A percentile compares a stretch with the other conserved stretches of the same genome.
Conservation (phyloP, 2,888 invertebrate species). For the Periphyllus acericola region DNA sequence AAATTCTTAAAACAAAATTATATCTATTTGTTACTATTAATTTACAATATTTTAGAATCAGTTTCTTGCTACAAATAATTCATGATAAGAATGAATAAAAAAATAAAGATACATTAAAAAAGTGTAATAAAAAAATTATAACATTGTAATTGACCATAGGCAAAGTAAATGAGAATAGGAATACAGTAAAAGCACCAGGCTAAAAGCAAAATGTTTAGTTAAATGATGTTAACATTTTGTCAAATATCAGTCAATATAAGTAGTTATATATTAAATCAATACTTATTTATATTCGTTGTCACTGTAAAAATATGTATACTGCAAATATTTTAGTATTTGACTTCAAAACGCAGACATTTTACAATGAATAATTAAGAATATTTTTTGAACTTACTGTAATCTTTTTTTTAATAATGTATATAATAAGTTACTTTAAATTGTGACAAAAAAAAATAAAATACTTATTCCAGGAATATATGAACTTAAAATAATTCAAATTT, state of each 20-base stretch:
- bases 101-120: constrained; percentile 8
- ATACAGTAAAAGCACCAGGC: constrained; percentile 45
- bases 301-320: not conserved
- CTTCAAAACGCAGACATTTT: not conserved
- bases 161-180: constrained; percentile 40
- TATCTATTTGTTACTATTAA: not conserved
- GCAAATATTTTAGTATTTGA: not conserved
- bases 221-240: constrained; percentile 15
- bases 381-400: not conserved
- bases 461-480: not conserved
- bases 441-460: not conserved
- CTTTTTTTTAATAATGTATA: not conserved
- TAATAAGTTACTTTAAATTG: not conserved
- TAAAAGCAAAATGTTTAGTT: not conserved
- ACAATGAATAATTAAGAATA: not conserved
- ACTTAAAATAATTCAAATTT: not conserved
- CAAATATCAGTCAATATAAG: constrained; percentile 29
- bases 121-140: constrained; percentile 11
- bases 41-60: constrained; percentile 28
- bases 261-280: not conserved
- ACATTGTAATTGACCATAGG: constrained; percentile 38
- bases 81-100: not conserved
- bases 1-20: not conserved
- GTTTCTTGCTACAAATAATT: not conserved
- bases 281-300: not conserved